Percentiles rank a stretch among this genome's conserved stretches.
Evolutionary conservation across 2,113 vertebrate genomes (phyloP).

Genomic region (Hyperopisus bebe): DNA sequence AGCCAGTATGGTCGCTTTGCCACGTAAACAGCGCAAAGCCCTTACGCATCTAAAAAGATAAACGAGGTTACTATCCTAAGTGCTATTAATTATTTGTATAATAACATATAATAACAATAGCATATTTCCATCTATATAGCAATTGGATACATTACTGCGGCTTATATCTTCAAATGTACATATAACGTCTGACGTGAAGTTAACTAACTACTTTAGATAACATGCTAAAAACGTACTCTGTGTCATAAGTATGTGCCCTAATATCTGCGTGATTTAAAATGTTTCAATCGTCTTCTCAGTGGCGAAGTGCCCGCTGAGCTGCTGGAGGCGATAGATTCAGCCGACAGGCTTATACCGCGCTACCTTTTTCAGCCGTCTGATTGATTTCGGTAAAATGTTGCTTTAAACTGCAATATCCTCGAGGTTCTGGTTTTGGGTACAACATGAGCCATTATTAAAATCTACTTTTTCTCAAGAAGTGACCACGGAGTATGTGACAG

Average conservation of each 20-base stretch:
- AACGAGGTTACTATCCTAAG: not conserved
- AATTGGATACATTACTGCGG: not conserved
- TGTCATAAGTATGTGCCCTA: not conserved
- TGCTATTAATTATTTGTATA: not conserved
- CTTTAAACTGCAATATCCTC: constrained; percentile 31
- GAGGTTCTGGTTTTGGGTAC: constrained; percentile 58
- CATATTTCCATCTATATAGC: not conserved
- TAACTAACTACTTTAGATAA: not conserved
- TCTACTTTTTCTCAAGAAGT: constrained; percentile 50
- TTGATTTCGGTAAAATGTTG: constrained; percentile 7
- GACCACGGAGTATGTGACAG: constrained; percentile 13
- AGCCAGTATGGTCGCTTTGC: constrained; percentile 9
- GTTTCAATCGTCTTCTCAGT: not conserved
- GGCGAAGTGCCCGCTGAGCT: not conserved
- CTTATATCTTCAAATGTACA: not conserved
- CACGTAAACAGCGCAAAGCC: constrained; percentile 24
- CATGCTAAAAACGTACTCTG: not conserved
- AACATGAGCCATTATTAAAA: constrained; percentile 65
- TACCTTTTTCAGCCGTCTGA: not conserved
- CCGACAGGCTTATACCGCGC: not conserved
- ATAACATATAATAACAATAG: not conserved
- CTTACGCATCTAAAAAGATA: not conserved
- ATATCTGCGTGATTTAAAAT: not conserved
- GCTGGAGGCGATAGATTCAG: not conserved
- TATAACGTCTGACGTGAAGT: not conserved